phyloP scores from a whole-genome alignment of 1,140 invertebrate genomes.

The Hydropsyche tenuis region DNA sequence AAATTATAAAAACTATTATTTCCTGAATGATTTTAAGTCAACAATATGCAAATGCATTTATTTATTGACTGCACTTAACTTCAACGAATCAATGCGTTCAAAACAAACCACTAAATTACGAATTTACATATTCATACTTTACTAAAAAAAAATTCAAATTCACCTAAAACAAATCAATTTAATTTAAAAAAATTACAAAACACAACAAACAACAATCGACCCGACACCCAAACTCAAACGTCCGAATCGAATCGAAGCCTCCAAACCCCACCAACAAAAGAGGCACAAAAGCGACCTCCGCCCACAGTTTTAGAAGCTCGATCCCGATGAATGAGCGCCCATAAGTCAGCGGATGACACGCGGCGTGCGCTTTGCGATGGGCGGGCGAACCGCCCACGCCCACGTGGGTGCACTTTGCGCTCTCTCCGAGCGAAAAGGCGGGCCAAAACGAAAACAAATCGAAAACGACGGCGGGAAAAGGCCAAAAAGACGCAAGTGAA shows the following conservation, averaged over 20 bases:
- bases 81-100: too few species aligned
- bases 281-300: not conserved
- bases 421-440: not conserved
- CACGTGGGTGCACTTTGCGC: slow-evolving; percentile 21
- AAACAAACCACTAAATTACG: too few species aligned
- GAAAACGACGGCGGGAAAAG: not conserved
- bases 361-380: slow-evolving; percentile 21
- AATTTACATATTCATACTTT: too few species aligned
- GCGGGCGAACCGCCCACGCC: slow-evolving; percentile 20
- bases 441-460: not conserved
- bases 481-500: not conserved
- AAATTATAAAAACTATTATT: too few species aligned
- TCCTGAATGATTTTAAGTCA: too few species aligned
- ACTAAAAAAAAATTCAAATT: too few species aligned
- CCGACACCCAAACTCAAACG: too few species aligned
- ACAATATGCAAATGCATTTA: too few species aligned
- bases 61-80: too few species aligned
- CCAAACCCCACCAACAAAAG: not conserved
- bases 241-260: not conserved
- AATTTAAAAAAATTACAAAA: too few species aligned
- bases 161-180: too few species aligned
- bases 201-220: too few species aligned
- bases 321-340: slow-evolving; percentile 2
- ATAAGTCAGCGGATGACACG: slow-evolving; percentile 18
- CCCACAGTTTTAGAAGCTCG: slow-evolving; percentile 6